phyloP scores from a whole-genome alignment of 2,113 vertebrate species.

The Catharus bicknelli region DNA sequence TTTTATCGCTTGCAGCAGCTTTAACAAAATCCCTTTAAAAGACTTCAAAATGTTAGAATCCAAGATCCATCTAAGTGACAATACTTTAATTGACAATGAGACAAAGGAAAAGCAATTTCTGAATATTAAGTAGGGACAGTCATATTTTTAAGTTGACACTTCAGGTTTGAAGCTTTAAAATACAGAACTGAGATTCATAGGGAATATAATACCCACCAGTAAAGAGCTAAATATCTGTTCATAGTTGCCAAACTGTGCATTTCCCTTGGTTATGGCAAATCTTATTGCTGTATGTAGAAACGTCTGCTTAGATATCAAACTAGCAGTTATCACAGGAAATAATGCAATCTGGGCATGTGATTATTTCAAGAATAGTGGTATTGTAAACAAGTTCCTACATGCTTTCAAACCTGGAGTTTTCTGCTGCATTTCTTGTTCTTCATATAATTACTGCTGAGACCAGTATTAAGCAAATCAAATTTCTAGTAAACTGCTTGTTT shows the following conservation, averaged over 20 bases:
- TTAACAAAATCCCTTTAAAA: background rate
- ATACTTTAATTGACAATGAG: background rate
- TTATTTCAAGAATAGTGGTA: background rate
- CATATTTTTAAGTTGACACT: background rate
- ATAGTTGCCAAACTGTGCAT: background rate
- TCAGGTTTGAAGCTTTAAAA: background rate
- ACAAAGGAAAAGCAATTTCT: background rate
- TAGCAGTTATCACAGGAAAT: background rate
- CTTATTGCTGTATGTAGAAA: background rate
- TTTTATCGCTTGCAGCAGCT: background rate
- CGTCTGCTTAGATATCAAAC: background rate
- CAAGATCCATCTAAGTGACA: background rate
- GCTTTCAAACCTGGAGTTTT: background rate
- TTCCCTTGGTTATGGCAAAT: background rate
- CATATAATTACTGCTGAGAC: background rate
- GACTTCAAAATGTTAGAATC: background rate
- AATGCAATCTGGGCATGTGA: background rate
- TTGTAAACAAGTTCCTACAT: background rate
- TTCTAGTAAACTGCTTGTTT: background rate
- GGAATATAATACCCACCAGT: background rate
- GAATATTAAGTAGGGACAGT: background rate
- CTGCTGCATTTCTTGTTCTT: background rate
- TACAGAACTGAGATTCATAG: background rate
- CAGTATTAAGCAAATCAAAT: conserved; percentile 10
- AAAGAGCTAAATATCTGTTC: background rate